Evolutionary conservation across 2,113 vertebrate species (phyloP).

Genomic region (Aleadryas rufinucha): DNA sequence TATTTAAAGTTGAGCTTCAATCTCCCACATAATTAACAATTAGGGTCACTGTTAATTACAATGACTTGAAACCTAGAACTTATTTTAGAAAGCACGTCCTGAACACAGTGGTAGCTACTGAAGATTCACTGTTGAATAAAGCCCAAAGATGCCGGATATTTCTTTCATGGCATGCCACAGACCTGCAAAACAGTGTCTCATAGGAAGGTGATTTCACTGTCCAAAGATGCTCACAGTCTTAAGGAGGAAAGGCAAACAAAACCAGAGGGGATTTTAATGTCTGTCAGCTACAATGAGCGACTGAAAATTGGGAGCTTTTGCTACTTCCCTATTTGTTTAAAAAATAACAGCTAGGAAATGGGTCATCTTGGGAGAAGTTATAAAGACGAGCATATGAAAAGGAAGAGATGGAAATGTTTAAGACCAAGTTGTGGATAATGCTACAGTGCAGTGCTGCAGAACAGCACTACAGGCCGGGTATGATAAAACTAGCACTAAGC

Average conservation of each 20-base stretch:
- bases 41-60: conserved; percentile 26
- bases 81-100: neutral
- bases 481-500: neutral
- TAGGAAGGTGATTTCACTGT: neutral
- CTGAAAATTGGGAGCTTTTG: neutral
- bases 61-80: neutral
- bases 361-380: neutral
- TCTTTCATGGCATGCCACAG: neutral
- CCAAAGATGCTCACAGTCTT: neutral
- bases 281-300: neutral
- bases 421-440: neutral
- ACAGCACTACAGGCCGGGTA: neutral
- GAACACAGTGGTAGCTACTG: neutral
- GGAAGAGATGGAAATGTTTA: neutral
- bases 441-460: neutral
- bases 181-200: neutral
- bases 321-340: neutral
- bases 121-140: neutral
- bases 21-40: conserved; percentile 30
- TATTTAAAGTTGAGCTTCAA: neutral
- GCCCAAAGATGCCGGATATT: neutral
- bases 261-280: neutral
- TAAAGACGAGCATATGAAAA: neutral
- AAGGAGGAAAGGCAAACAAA: neutral
- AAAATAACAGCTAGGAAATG: neutral